phyloP scores from a whole-genome alignment of 2,797 vertebrate genomes.

The Cottoperca gobio region DNA sequence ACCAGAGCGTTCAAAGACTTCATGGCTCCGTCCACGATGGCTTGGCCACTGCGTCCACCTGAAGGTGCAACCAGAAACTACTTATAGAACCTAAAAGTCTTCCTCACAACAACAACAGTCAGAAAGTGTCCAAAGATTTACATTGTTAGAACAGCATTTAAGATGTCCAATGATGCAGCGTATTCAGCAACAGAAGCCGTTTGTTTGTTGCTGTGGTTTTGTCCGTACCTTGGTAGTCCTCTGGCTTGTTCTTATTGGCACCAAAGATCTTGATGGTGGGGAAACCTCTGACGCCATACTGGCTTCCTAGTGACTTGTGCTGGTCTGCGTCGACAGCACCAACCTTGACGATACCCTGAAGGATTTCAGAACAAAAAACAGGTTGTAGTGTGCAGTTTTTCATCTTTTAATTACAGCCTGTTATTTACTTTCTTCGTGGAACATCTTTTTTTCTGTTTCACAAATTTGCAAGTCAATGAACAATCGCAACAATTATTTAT shows the following conservation, averaged over 20 bases:
- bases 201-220: neutral
- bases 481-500: neutral
- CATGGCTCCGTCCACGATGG: slow-evolving; percentile 92
- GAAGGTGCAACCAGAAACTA: neutral
- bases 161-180: neutral
- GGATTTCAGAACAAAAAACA: slow-evolving; percentile 3
- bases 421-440: neutral
- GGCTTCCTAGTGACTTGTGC: slow-evolving; percentile 92
- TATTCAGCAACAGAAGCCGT: neutral
- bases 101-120: neutral
- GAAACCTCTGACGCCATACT: slow-evolving; percentile 93
- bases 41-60: slow-evolving; percentile 93
- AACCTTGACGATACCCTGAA: slow-evolving; percentile 93
- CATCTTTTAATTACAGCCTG: neutral
- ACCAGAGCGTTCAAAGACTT: slow-evolving; percentile 87
- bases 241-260: slow-evolving; percentile 94
- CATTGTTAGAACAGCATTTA: no score
- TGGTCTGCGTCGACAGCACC: slow-evolving; percentile 96
- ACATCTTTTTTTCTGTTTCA: neutral
- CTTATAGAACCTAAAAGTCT: neutral
- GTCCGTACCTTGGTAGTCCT: slow-evolving; percentile 94
- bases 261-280: slow-evolving; percentile 99
- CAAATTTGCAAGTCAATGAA: neutral
- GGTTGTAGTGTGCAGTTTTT: neutral
- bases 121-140: neutral